These are phyloP conservation scores for Formica aserva DNA, from an alignment of 2,888 invertebrate genomes.

Conservation along the genomic window DNA sequence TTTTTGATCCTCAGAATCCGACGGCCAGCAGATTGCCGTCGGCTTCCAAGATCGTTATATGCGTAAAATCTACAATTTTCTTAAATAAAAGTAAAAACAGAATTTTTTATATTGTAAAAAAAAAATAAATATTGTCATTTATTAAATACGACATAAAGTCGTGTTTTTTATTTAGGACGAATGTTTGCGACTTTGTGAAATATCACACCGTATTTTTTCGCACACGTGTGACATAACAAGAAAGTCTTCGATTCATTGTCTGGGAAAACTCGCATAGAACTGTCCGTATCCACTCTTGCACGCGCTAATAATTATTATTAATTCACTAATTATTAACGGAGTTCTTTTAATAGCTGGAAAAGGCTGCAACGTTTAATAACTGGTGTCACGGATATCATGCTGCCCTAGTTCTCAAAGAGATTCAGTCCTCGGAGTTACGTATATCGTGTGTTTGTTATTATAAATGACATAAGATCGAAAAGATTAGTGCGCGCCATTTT, in stretches of 20 bases:
- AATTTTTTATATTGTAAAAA: background rate
- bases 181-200: background rate
- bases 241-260: conserved; percentile 55
- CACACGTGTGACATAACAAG: conserved; percentile 47
- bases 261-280: conserved; percentile 68
- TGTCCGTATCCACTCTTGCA: conserved; percentile 66
- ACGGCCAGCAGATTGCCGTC: conserved; percentile 10
- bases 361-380: conserved; percentile 79
- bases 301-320: conserved; percentile 81
- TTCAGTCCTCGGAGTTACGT: conserved; percentile 56
- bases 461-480: background rate
- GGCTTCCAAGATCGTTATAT: background rate
- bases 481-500: background rate
- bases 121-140: background rate
- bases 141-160: background rate
- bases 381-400: conserved; percentile 81
- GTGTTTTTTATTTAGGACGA: background rate
- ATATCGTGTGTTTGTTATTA: conserved; percentile 16
- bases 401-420: conserved; percentile 83
- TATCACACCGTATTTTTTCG: conserved; percentile 19
- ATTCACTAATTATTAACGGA: conserved; percentile 81
- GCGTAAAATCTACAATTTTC: background rate
- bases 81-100: background rate
- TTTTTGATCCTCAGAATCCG: background rate
- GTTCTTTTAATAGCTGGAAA: conserved; percentile 80